These are phyloP conservation scores for Apotomis capreana DNA, from an alignment of 2,888 invertebrate species.

Conservation along the genomic window DNA sequence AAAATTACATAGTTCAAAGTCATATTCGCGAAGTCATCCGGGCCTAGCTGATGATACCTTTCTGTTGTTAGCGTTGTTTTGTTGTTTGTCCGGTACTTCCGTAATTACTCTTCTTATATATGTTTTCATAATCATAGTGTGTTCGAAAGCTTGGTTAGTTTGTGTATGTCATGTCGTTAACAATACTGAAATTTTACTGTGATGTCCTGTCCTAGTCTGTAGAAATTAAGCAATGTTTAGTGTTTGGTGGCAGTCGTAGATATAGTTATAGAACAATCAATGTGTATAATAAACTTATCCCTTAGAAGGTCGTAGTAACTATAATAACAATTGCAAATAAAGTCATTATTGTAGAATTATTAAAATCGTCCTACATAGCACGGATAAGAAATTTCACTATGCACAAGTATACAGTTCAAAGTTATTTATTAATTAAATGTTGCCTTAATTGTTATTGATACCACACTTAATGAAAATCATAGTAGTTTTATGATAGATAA, in stretches of 20 bases:
- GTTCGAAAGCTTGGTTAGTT: conserved; percentile 22
- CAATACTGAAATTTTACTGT: conserved; percentile 16
- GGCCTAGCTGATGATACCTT: conserved; percentile 32
- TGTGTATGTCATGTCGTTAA: conserved; percentile 19
- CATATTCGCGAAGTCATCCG: conserved; percentile 30
- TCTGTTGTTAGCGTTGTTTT: conserved; percentile 30
- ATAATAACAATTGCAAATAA: not conserved
- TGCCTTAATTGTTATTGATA: not conserved
- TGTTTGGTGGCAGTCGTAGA: conserved; percentile 11
- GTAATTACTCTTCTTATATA: conserved; percentile 21
- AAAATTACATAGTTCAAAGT: not conserved
- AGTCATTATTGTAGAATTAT: not conserved
- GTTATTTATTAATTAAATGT: not conserved
- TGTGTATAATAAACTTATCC: not conserved
- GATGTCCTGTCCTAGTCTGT: conserved; percentile 22
- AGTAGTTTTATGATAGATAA: not conserved
- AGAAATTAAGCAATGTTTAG: conserved; percentile 10
- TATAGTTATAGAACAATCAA: not conserved
- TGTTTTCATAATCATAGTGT: conserved; percentile 27
- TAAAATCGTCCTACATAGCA: not conserved
- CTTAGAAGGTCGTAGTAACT: not conserved
- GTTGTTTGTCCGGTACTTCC: conserved; percentile 23
- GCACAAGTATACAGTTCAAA: conserved; percentile 17
- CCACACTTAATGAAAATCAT: conserved; percentile 1
- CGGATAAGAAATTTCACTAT: conserved; percentile 8